Evolutionary conservation across 2,797 vertebrate species (phyloP).

Genomic region (Hoplostethus mediterraneus): DNA sequence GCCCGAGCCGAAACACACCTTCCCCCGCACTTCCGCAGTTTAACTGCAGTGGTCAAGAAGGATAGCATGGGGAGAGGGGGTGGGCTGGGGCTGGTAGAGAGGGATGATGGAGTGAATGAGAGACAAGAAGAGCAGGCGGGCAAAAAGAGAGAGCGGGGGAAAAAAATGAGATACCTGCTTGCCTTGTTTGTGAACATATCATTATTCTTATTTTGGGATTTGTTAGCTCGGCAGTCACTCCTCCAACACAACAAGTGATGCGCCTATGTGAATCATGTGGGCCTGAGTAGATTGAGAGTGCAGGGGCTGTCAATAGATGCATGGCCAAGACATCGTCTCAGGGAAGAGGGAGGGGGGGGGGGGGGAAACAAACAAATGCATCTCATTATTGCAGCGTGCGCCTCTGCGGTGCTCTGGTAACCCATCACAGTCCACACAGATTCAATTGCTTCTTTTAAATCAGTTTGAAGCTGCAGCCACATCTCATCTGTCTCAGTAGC

Average conservation of each 20-base stretch:
- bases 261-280: slow-evolving; percentile 68
- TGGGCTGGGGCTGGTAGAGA: slow-evolving; percentile 29
- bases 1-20: slow-evolving; percentile 65
- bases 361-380: slow-evolving; percentile 83
- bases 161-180: slow-evolving; percentile 78
- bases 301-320: slow-evolving; percentile 80
- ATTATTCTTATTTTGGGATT: slow-evolving; percentile 84
- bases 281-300: slow-evolving; percentile 78
- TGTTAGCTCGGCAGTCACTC: slow-evolving; percentile 76
- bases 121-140: slow-evolving; percentile 65
- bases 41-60: slow-evolving; percentile 74
- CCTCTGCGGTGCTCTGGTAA: slow-evolving; percentile 84
- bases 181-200: slow-evolving; percentile 77
- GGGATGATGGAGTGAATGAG: slow-evolving; percentile 73
- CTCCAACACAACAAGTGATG: slow-evolving; percentile 82
- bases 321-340: slow-evolving; percentile 80
- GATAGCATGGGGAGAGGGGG: slow-evolving; percentile 43
- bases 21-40: slow-evolving; percentile 69
- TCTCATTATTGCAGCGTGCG: slow-evolving; percentile 83
- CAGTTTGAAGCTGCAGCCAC: slow-evolving; percentile 84
- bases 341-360: slow-evolving; percentile 53
- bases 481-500: slow-evolving; percentile 83
- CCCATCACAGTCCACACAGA: slow-evolving; percentile 85
- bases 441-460: slow-evolving; percentile 87
- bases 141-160: slow-evolving; percentile 58